Conservation (phyloP, 2,113 vertebrate genomes). For the Athene noctua region DNA sequence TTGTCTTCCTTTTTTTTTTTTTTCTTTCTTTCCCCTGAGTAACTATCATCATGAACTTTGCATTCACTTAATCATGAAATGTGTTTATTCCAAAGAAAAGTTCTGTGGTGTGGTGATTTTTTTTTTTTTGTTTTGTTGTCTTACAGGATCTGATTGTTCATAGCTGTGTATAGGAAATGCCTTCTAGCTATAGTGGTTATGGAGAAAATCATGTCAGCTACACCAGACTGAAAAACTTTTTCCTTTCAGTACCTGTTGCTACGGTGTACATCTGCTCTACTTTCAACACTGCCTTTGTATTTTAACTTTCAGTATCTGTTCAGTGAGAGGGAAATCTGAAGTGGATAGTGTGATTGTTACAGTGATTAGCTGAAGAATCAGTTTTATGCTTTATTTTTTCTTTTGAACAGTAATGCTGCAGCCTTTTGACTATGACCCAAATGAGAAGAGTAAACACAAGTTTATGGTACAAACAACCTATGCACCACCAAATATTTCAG, state of each 20-base stretch:
- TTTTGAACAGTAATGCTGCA: slow-evolving; percentile 91
- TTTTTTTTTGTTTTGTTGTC: not conserved
- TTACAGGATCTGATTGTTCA: not conserved
- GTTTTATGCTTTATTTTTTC: slow-evolving; percentile 1
- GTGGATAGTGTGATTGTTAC: not conserved
- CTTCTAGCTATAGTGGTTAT: not conserved
- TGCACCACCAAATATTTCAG: slow-evolving; percentile 85
- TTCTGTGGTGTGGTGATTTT: not conserved
- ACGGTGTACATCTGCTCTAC: not conserved
- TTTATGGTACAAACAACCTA: slow-evolving; percentile 99
- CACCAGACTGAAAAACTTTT: not conserved
- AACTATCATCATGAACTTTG: not conserved
- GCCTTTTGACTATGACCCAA: slow-evolving; percentile 98
- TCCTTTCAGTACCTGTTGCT: not conserved
- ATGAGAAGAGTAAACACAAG: slow-evolving; percentile 99
- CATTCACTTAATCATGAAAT: not conserved
- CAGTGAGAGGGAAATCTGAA: not conserved
- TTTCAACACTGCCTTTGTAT: not conserved
- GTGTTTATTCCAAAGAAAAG: not conserved
- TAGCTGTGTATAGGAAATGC: not conserved
- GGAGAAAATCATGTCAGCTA: not conserved
- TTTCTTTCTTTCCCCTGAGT: not conserved
- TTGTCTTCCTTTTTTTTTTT: not conserved
- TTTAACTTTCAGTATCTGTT: not conserved
- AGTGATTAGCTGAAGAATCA: not conserved